phyloP scores from a whole-genome alignment of 2,113 vertebrate species.

The Pyrgilauda ruficollis region DNA sequence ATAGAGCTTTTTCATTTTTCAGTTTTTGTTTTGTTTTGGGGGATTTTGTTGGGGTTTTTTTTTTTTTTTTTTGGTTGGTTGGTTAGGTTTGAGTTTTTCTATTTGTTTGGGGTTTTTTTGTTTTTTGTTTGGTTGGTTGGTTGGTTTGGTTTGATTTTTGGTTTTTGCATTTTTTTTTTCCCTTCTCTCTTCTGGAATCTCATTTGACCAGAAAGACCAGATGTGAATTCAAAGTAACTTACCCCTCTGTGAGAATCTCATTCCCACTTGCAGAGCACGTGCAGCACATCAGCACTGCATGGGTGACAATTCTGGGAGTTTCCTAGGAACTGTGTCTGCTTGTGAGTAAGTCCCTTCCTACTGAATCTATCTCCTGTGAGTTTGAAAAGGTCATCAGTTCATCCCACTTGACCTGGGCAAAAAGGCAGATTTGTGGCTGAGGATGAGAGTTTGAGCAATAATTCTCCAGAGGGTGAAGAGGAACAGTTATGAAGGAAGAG shows the following conservation, averaged over 20 bases:
- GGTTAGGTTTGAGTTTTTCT: not conserved
- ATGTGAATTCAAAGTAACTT: not conserved
- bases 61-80: not conserved
- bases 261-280: not conserved
- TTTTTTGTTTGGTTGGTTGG: not conserved
- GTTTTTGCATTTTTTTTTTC: too few species aligned
- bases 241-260: not conserved
- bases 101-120: not conserved
- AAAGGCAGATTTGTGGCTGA: not conserved
- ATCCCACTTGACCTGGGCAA: not conserved
- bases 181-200: not conserved
- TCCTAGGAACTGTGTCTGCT: not conserved
- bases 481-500: not conserved
- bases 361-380: accelerated
- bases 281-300: too few species aligned
- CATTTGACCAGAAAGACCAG: not conserved
- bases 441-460: not conserved
- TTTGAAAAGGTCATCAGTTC: not conserved
- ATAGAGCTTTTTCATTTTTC: not conserved
- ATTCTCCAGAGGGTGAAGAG: not conserved
- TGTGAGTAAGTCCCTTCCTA: not conserved
- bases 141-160: not conserved
- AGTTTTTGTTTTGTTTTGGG: too few species aligned
- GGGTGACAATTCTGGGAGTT: not conserved
- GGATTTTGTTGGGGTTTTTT: not conserved